Evolutionary conservation across 2,113 vertebrate species (phyloP), one percentile per base, ranked within the genome.

Genomic region (Gambusia affinis): DNA sequence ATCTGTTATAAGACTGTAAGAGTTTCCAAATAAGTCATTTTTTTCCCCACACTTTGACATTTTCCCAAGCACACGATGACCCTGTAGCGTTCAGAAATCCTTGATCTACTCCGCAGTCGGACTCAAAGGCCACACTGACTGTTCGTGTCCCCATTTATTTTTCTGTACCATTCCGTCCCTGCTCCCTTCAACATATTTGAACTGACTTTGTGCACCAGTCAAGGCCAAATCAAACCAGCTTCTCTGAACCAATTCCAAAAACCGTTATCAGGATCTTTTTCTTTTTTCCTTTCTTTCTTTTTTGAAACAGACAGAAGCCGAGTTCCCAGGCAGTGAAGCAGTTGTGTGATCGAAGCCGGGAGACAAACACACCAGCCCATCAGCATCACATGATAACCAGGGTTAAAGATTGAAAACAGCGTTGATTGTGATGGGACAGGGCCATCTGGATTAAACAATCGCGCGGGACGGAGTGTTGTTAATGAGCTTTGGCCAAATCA

Each of bases 391-490:
- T 70, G 87, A 92, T 89, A 92, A 57, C 80, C 28, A 0, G 61
- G 64, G 84, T 89, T 89, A 87, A 90, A 89, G 70, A 85, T 85
- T 76, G 30, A 82, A 85, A 81, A 70, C 24, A 12, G 14, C 22
- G 54, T 62, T 71, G 80, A 88, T 72, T 78, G 67, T 27, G 69
- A 83, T 75, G 80, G 61, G 83, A 92, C 24, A 1, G 35, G 39
- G 28, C 88, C 88, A 91, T 51, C 87, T 90, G 89, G 80, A 79
- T 64, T 12, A 67, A 73, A 64, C 10, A 29, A 37, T 68, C 35
- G 4, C 51, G 61, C 33, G 63, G 79, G 68, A 3, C 1, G 72
- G 37, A 0, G 3, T 30, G 27, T 57, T 71, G 14, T 68, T 47
- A 73, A 68, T 7, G 4, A 17, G 61, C 37, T 64, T 12, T 35